Base-by-base conservation (phyloP, 2,797 vertebrate species). In the Pseudomugil gertrudae region DNA sequence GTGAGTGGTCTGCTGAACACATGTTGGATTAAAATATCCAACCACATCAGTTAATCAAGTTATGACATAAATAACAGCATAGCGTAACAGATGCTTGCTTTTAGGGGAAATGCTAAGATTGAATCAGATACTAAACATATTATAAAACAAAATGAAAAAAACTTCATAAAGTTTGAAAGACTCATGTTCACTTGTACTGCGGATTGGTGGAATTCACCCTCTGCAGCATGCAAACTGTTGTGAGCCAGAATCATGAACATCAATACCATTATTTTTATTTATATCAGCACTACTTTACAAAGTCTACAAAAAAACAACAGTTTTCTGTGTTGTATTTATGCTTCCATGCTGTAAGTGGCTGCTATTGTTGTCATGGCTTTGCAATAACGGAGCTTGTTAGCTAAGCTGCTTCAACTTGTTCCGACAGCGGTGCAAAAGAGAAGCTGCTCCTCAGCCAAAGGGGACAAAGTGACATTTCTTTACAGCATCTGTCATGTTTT, bases 381-480 rank as follows among this genome's bases (percentile, higher is more conserved):
- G 76, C 52, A 45, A 13, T 5, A 8, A 11, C 10, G 17, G 48
- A 40, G 72, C 81, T 83, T 63, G 75, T 85, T 83, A 84, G 79
- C 60, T 30, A 55, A 77, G 69, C 57, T 62, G 58, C 56, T 38
- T 36, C 55, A 55, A 13, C 54, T 33, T 14, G 53, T 79, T 84
- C 67, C 65, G 53, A 59, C 63, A 14, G 50, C 0, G 7, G 61
- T 61, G 64, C 61, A 66, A 83, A 83, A 81, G 74, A 54, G 32
- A 40, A 66, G 83, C 69, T 64, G 75, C 66, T 79, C n/a, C 69
- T 30, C 77, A 80, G 87, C 85, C 76, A 53, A 76, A 86, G 84
- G 87, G 84, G 79, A 76, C 33, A 54, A 72, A 61, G 58, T 80
- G 86, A 89, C 84, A 75, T 88, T 74, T 87, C 79, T 82, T 80